phyloP scores from a whole-genome alignment of 1,140 invertebrate genomes.

The Pseudomyrmex concolor region DNA sequence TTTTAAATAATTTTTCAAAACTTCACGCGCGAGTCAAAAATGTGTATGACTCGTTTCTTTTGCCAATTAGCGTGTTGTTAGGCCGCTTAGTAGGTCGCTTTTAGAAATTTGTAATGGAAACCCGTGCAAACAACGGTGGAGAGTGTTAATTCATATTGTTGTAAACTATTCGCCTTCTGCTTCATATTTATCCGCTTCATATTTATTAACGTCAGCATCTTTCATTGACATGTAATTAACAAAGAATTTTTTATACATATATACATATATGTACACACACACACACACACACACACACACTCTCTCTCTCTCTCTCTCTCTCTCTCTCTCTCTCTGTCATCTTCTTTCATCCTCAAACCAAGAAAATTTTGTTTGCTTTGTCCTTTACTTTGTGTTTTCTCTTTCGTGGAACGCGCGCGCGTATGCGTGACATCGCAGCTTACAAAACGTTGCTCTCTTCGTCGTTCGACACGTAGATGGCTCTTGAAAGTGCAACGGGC shows the following conservation, averaged over 20 bases:
- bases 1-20: not conserved
- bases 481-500: slow-evolving; percentile 22
- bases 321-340: too few species aligned
- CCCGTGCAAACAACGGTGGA: not conserved
- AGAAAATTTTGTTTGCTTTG: not conserved
- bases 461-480: not conserved
- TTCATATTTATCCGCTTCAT: not conserved
- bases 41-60: not conserved
- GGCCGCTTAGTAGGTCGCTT: not conserved
- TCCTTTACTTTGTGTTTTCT: not conserved
- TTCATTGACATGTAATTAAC: too few species aligned
- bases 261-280: too few species aligned
- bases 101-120: not conserved
- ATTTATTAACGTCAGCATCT: too few species aligned
- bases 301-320: too few species aligned
- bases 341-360: not conserved
- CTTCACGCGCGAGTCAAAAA: not conserved
- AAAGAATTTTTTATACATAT: too few species aligned
- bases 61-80: slow-evolving; percentile 11
- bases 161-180: not conserved
- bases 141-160: not conserved
- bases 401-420: not conserved
- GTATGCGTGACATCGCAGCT: not conserved
- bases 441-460: slow-evolving; percentile 3
- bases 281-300: too few species aligned